These are phyloP conservation scores for Philopedon plagiatum DNA, from an alignment of 2,888 invertebrate genomes.

Conservation along the genomic window DNA sequence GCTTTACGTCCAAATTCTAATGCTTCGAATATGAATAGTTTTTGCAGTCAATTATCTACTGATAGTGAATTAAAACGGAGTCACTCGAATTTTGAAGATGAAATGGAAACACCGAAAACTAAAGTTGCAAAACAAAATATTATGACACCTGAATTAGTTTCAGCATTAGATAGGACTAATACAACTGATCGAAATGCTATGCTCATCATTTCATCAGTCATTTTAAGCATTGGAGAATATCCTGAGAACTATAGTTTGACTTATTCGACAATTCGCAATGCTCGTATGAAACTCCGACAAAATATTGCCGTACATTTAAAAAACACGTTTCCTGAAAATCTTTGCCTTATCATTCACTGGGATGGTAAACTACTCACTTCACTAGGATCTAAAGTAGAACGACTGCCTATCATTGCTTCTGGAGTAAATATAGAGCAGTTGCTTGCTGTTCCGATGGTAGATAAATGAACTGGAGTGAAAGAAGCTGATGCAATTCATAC, in stretches of 20 bases:
- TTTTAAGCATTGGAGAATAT: neutral
- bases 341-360: neutral
- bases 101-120: no score
- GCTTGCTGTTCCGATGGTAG: neutral
- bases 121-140: no score
- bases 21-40: no score
- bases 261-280: neutral
- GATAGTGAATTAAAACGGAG: no score
- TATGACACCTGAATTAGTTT: neutral
- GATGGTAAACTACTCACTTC: neutral
- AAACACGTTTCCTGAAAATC: neutral
- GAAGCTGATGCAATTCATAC: neutral
- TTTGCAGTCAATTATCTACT: no score
- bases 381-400: neutral
- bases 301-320: neutral
- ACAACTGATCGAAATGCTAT: neutral
- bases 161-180: neutral
- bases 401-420: neutral
- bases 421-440: neutral
- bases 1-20: no score
- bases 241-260: neutral
- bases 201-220: neutral
- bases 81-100: no score
- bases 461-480: neutral
- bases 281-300: neutral